Evolutionary conservation across 2,888 invertebrate genomes (phyloP).

Genomic region (Abrostola tripartita): DNA sequence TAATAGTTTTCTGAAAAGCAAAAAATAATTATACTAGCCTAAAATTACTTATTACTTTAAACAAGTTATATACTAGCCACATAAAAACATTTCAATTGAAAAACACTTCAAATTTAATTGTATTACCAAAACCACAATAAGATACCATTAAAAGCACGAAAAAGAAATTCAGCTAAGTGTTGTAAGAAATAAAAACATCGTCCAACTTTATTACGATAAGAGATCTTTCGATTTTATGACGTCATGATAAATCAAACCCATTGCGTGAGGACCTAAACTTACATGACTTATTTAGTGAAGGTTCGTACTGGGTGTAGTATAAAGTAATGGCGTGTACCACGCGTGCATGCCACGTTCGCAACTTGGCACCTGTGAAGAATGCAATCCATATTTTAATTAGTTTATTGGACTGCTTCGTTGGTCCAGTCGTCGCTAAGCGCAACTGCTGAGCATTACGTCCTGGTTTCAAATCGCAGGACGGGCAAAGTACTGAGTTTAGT

Average conservation of each 20-base stretch:
- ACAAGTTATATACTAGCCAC: neutral
- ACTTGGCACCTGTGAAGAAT: neutral
- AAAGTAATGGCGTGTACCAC: conserved; percentile 13
- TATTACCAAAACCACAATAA: neutral
- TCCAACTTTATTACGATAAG: conserved; percentile 39
- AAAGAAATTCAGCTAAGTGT: conserved; percentile 8
- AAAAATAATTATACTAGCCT: no score
- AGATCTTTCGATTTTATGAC: conserved; percentile 36
- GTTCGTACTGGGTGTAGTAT: conserved; percentile 9
- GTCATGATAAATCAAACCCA: conserved; percentile 31
- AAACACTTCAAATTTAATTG: neutral
- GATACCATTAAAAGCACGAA: neutral
- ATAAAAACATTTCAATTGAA: neutral
- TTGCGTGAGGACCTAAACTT: conserved; percentile 43
- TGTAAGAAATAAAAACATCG: conserved; percentile 31
- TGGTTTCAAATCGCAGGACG: no score
- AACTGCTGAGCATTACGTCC: no score
- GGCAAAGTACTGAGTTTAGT: no score
- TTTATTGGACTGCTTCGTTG: neutral
- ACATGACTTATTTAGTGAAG: conserved; percentile 48
- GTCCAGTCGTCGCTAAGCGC: no score
- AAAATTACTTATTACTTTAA: neutral
- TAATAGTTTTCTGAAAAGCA: no score
- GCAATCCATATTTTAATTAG: neutral
- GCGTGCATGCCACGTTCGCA: neutral